These are phyloP conservation scores for Noctua comes DNA, from an alignment of 2,888 invertebrate species.

Conservation along the genomic window DNA sequence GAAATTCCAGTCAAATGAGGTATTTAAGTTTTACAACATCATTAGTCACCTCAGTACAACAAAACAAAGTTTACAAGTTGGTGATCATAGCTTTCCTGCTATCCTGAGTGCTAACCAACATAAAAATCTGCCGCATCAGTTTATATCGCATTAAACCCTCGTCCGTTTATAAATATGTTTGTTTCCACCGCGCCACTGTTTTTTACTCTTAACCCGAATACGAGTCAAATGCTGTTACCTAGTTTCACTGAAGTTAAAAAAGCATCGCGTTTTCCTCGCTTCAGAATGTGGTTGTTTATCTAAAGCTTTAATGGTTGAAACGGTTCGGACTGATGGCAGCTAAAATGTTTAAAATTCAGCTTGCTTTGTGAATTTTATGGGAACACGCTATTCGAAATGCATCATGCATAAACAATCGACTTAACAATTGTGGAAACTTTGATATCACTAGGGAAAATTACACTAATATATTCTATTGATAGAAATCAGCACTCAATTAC, in stretches of 20 bases:
- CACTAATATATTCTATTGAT: neutral
- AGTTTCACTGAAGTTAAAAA: constrained; percentile 39
- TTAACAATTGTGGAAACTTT: neutral
- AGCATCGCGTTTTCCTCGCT: constrained; percentile 31
- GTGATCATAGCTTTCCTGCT: neutral
- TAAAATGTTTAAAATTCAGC: constrained; percentile 46
- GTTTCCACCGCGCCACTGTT: constrained; percentile 22
- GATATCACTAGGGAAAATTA: neutral
- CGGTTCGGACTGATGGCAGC: constrained; percentile 18
- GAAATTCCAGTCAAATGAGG: neutral
- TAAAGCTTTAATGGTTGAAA: constrained; percentile 41
- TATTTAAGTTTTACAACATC: neutral
- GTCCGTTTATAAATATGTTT: constrained; percentile 34
- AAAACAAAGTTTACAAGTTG: neutral
- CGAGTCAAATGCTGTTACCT: constrained; percentile 44
- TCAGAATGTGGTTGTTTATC: constrained; percentile 48
- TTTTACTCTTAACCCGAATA: constrained; percentile 45
- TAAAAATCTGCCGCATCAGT: neutral
- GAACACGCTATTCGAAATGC: neutral
- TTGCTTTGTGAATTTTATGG: constrained; percentile 22
- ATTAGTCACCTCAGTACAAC: neutral
- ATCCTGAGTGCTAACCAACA: neutral
- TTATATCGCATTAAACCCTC: constrained; percentile 3
- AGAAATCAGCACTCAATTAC: neutral
- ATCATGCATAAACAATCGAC: neutral